Conservation (phyloP, 2,888 invertebrate genomes). For the Drosophila meridiana region DNA sequence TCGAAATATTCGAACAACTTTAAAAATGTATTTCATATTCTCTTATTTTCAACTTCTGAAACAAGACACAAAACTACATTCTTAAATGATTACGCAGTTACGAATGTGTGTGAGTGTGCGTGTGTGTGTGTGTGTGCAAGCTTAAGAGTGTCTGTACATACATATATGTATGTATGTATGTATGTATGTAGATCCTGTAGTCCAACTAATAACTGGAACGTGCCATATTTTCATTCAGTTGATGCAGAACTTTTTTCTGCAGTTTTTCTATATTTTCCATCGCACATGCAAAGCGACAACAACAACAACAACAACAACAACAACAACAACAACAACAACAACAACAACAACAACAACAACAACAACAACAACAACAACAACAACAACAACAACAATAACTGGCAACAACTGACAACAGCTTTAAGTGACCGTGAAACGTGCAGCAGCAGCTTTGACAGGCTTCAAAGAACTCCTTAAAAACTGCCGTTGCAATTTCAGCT, state of each 20-base stretch:
- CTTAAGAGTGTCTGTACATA: background rate
- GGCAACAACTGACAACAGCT: background rate
- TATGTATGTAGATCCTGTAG: constrained; percentile 16
- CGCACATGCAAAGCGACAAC: constrained; percentile 21
- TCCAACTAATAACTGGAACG: constrained; percentile 55
- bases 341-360: constrained; percentile 12
- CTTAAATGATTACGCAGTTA: background rate
- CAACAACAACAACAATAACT: constrained; percentile 18
- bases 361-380: constrained; percentile 3
- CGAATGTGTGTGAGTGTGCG: background rate
- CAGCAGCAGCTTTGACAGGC: constrained; percentile 35
- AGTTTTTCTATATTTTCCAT: constrained; percentile 3
- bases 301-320: constrained; percentile 10
- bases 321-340: constrained; percentile 11
- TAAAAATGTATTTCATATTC: background rate
- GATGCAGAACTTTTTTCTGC: constrained; percentile 5
- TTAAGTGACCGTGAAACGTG: constrained; percentile 42
- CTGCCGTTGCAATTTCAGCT: constrained; percentile 19
- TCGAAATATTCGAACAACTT: too few relatives aligned
- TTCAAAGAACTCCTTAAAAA: constrained; percentile 14
- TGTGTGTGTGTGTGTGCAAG: background rate
- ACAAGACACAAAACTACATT: background rate
- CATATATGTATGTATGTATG: background rate
- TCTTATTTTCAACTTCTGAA: background rate
- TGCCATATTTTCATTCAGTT: constrained; percentile 53